These are phyloP conservation scores for Bungarus multicinctus DNA, from an alignment of 2,113 vertebrate genomes.

Conservation along the genomic window DNA sequence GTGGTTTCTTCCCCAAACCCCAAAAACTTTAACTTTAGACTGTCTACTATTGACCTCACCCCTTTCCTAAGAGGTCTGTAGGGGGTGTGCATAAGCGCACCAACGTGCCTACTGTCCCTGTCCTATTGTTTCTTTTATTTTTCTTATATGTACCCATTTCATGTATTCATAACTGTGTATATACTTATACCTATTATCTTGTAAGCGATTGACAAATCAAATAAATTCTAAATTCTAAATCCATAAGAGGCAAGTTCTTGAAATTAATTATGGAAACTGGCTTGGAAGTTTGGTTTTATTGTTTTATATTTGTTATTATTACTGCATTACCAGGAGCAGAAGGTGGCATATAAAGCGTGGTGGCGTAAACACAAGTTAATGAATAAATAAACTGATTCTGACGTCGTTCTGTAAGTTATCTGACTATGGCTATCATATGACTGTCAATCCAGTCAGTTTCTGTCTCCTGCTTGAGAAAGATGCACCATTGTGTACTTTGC, in stretches of 20 bases:
- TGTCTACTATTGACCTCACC: too few species aligned
- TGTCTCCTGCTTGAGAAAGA: neutral
- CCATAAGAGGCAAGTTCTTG: neutral
- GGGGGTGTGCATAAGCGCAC: too few species aligned
- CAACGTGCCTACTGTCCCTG: too few species aligned
- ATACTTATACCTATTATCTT: too few species aligned
- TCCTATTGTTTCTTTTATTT: too few species aligned
- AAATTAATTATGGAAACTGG: neutral
- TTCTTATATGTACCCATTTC: too few species aligned
- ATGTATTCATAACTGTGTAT: too few species aligned
- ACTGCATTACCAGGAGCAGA: neutral
- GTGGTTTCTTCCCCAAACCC: too few species aligned
- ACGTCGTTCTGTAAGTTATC: neutral
- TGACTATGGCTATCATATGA: neutral
- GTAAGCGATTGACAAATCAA: too few species aligned
- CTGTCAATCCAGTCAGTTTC: neutral
- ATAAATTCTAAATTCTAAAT: too few species aligned
- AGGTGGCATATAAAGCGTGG: neutral
- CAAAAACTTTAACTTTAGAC: too few species aligned
- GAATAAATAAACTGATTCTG: neutral
- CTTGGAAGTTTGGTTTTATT: neutral
- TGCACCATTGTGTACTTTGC: neutral
- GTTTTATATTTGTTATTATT: neutral
- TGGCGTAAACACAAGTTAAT: neutral
- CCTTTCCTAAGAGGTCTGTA: too few species aligned